These are phyloP conservation scores for Dryoscopus gambensis DNA, from an alignment of 2,113 vertebrate genomes.

Conservation along the genomic window DNA sequence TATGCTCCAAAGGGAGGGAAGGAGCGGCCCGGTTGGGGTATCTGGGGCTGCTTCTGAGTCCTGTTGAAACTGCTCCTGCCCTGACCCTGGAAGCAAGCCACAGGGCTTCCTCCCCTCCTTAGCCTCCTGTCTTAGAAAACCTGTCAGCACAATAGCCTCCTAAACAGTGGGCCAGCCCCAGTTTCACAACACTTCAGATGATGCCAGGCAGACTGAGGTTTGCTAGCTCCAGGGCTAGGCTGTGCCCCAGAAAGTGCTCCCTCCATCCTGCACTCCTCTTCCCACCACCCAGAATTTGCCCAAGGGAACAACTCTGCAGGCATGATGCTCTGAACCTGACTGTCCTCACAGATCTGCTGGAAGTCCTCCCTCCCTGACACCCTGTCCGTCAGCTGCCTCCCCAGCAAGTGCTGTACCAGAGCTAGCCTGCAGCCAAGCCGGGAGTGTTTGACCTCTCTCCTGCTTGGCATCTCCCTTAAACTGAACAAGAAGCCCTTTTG, in stretches of 20 bases:
- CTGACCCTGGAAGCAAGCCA: background rate
- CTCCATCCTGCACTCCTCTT: background rate
- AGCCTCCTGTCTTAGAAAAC: background rate
- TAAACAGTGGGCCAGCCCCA: background rate
- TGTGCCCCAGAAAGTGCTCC: background rate
- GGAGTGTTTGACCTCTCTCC: background rate
- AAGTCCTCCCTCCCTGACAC: background rate
- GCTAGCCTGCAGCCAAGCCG: fast-evolving
- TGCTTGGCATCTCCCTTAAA: background rate
- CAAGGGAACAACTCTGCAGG: fast-evolving
- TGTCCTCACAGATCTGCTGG: background rate
- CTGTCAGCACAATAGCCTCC: background rate
- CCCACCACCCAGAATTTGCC: background rate
- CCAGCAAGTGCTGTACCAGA: background rate
- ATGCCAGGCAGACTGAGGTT: background rate
- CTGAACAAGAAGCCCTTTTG: background rate
- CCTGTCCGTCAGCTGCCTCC: background rate
- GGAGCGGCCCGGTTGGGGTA: background rate
- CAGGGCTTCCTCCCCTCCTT: background rate
- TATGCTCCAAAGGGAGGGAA: background rate
- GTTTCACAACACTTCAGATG: background rate
- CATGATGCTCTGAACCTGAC: background rate
- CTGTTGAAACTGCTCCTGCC: background rate
- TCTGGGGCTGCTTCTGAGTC: background rate
- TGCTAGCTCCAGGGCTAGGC: background rate